Conservation (phyloP, 2,113 vertebrate genomes). For the Corydoras maculifer region DNA sequence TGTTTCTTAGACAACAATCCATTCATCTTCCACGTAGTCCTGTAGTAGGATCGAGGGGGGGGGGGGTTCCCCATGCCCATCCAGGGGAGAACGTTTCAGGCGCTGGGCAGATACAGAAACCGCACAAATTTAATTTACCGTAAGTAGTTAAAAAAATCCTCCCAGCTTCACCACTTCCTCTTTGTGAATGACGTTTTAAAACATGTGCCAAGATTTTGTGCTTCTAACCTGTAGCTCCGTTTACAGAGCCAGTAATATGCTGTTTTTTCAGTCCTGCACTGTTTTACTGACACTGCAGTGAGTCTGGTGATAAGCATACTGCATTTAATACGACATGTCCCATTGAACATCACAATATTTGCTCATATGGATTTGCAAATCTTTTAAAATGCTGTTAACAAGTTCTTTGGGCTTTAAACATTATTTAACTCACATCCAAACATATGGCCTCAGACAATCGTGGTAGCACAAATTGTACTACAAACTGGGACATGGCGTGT, state of each 20-base stretch:
- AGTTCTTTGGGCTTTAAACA: conserved; percentile 64
- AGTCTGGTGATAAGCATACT: neutral
- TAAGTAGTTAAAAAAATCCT: neutral
- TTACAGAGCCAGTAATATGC: neutral
- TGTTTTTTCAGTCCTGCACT: neutral
- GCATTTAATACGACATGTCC: neutral
- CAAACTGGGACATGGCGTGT: too few relatives aligned
- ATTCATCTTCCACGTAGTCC: too few relatives aligned
- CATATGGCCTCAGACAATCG: neutral
- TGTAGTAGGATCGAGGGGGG: too few relatives aligned
- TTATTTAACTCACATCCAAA: neutral
- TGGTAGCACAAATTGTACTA: neutral
- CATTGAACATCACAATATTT: neutral
- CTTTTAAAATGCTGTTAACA: conserved; percentile 51
- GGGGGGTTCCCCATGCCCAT: too few relatives aligned
- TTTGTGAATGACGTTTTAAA: neutral
- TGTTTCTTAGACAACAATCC: too few relatives aligned
- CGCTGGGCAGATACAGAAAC: too few relatives aligned
- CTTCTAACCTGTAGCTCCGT: neutral
- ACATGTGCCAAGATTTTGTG: neutral
- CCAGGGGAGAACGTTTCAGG: too few relatives aligned
- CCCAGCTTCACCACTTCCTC: neutral
- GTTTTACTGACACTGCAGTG: neutral
- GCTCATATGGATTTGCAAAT: conserved; percentile 8
- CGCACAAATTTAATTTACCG: neutral